Conservation (phyloP, 2,797 vertebrate species). For the Coccyzus lansbergi region DNA sequence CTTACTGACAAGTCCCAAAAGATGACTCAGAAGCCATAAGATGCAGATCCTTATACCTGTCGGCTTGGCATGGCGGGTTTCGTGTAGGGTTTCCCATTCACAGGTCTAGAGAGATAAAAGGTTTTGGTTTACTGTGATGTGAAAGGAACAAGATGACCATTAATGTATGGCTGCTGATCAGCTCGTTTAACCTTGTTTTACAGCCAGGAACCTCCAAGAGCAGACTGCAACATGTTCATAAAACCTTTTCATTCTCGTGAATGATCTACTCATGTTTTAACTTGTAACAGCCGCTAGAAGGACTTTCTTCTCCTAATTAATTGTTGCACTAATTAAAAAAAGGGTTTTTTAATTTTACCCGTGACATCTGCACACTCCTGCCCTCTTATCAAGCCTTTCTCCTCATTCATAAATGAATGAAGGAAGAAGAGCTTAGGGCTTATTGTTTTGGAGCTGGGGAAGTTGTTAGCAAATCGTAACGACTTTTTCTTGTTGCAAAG, state of each 20-base stretch:
- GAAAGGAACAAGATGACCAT: neutral
- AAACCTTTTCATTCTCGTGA: neutral
- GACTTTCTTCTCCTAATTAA: neutral
- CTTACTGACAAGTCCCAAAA: neutral
- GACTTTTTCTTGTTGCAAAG: neutral
- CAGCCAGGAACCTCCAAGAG: neutral
- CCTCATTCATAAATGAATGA: neutral
- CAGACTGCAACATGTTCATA: neutral
- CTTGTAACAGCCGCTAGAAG: neutral
- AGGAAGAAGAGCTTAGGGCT: neutral
- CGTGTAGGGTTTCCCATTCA: rapidly evolving
- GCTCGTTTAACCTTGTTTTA: neutral
- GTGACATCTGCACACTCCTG: neutral
- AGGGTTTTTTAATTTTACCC: rapidly evolving
- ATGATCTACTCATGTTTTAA: neutral
- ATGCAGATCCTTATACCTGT: neutral
- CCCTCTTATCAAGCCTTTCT: neutral
- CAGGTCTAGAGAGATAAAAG: constrained; percentile 11
- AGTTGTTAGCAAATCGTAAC: neutral
- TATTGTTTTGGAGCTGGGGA: neutral
- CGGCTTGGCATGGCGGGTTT: neutral
- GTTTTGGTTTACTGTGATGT: neutral
- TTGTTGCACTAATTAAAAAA: neutral
- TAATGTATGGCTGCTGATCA: neutral
- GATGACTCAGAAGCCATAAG: neutral